Evolutionary conservation across 2,797 vertebrate genomes (phyloP), one percentile per base, ranked within the genome.

Genomic region (Echiichthys vipera): DNA sequence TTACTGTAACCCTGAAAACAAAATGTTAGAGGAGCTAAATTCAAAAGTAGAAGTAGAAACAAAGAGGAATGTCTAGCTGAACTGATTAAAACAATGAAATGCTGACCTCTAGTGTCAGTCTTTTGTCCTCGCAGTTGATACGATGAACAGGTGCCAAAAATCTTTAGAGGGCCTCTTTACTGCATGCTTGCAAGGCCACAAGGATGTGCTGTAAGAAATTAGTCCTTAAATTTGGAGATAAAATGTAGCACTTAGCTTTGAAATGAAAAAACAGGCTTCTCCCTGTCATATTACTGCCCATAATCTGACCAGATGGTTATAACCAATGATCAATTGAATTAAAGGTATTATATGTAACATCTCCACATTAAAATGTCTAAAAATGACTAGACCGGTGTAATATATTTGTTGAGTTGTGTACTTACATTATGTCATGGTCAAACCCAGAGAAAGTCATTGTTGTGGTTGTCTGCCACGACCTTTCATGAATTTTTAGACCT

Each of bases 41-140:
- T 68, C 22, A 22, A 39, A 42, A 42, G 37, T n/a, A 62, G 36
- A 34, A 18, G 29, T 8, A 2, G 24, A 57, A 46, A 69, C 5
- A 27, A 18, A 57, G n/a, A 47, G 6, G 11, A 5, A 53, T 24
- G 14, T 50, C 2, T 10, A 17, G 5, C n/a, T 1, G 4, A 25
- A 30, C 2, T 20, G 5, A 51, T 54, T 72, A 61, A 69, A 32
- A 77, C 50, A 59, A 66, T 82, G 66, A 80, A 84, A 78, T 88
- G 84, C 86, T 85, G 84, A 90, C 83, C 82, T 85, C 92, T 92
- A 75, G 82, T 87, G 92, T 49, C 50, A 1, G 24, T 43, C 43
- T 58, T 84, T 68, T 79, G 83, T 87, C 62, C 42, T 72, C 62
- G 42, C 79, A 67, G 71, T 58, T 62, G 13, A 65, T 57, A 17